A percentile compares a stretch with the other conserved stretches of the same genome.
These are phyloP conservation scores for Uria aalge DNA, from an alignment of 2,113 vertebrate genomes.

Conservation along the genomic window DNA sequence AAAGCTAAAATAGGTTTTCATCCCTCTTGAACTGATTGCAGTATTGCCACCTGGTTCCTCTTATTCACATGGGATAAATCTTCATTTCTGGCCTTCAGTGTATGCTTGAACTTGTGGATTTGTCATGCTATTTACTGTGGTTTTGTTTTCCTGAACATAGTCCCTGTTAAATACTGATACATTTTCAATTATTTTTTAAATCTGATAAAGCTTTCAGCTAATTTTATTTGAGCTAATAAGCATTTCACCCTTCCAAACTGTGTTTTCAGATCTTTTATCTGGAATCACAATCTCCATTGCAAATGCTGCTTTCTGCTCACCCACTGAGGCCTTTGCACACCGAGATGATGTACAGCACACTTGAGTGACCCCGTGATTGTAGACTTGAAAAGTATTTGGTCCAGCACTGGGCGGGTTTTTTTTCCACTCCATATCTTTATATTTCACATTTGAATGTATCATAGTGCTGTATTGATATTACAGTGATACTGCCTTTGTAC, in stretches of 20 bases:
- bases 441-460: background rate
- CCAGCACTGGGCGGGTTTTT: background rate
- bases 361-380: background rate
- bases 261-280: constrained; percentile 59
- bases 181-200: constrained; percentile 74
- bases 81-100: background rate
- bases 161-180: constrained; percentile 68
- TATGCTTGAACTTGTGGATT: constrained; percentile 60
- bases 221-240: constrained; percentile 70
- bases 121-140: constrained; percentile 32
- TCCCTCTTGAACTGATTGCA: background rate
- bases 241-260: constrained; percentile 23
- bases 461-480: background rate
- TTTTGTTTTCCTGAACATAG: constrained; percentile 30
- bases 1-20: background rate
- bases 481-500: background rate
- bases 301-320: background rate
- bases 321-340: background rate
- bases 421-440: background rate
- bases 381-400: background rate
- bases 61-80: background rate
- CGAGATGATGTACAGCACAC: background rate
- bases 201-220: constrained; percentile 74
- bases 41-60: background rate
- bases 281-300: constrained; percentile 10